These are phyloP conservation scores for Anthrax anthrax DNA, from an alignment of 2,888 invertebrate genomes.

Conservation along the genomic window DNA sequence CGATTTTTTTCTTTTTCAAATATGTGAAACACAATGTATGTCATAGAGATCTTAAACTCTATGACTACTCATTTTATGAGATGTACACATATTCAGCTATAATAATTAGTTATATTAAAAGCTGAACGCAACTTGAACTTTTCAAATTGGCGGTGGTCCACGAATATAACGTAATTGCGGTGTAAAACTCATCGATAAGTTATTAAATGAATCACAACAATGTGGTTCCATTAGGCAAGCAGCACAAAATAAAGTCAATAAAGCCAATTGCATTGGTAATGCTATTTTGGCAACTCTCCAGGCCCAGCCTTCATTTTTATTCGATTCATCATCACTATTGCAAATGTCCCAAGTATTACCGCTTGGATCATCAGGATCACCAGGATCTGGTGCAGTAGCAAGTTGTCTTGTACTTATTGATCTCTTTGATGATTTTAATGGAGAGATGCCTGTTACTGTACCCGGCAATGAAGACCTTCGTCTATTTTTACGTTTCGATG, in stretches of 20 bases:
- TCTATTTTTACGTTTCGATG: conserved; percentile 15
- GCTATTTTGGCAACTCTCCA: conserved; percentile 55
- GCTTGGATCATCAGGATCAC: conserved; percentile 19
- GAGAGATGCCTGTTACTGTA: background rate
- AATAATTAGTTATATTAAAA: background rate
- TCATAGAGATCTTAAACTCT: too few species aligned
- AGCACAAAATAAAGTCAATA: conserved; percentile 53
- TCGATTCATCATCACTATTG: conserved; percentile 15
- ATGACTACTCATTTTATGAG: background rate
- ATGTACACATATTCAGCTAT: background rate
- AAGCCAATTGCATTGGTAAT: conserved; percentile 53
- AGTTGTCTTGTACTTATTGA: background rate
- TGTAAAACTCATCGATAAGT: conserved; percentile 52
- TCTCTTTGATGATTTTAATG: background rate
- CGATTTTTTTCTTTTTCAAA: background rate
- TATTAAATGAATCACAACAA: conserved; percentile 61
- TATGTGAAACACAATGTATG: background rate
- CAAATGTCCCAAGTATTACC: conserved; percentile 16
- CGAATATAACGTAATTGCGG: conserved; percentile 61
- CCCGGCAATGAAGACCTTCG: conserved; percentile 10
- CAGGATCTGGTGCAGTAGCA: conserved; percentile 10
- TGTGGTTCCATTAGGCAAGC: conserved; percentile 57
- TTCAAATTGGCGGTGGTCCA: conserved; percentile 62
- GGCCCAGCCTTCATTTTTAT: conserved; percentile 36
- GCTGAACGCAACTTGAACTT: background rate